Base-by-base conservation (phyloP, 2,113 vertebrate genomes). In the Ibidorhyncha struthersii region DNA sequence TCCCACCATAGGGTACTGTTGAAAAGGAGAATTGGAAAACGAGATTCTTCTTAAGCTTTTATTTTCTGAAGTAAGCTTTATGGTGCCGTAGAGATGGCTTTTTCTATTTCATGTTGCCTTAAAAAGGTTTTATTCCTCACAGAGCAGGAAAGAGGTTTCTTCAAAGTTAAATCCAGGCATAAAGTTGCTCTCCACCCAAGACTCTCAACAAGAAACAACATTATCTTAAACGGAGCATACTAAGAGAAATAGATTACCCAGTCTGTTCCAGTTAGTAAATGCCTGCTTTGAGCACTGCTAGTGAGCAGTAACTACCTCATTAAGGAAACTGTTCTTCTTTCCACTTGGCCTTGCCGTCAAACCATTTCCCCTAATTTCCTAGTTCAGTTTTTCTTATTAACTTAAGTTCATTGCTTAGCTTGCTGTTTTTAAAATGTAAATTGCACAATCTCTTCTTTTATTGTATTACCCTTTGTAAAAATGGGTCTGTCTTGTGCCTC, bases 281-380 rank as follows among this genome's bases (percentile, higher is more conserved):
- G 78, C 43, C 71, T 86, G 76, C 65, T 88, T 93, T 82, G 70
- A 81, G 83, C 59, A 86, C 67, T 16, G 17, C 23, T 94, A 50
- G 83, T 96, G 87, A 91, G 45, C 58, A 85, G 56, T 76, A 97
- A 86, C 45, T 96, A 58, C 53, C 55, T 97, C 87, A 89, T 97
- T 94, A 92, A 79, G 45, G 41, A 95, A 96, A 66, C 25, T 62
- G 25, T 74, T 59, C 52, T 74, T 59, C 52, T 81, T 61, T 45
- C 86, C 67, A 29, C 49, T 76, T 86, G 52, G 50, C 47, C 58
- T 69, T 94, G 61, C 62, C 65, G 85, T 78, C 71, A 94, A 81
- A 93, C 80, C 38, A 14, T 90, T 96, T 91, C 67, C 72, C 34
- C 29, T 96, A 73, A 96, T 96, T 95, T 96, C 93, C 90, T 86